phyloP scores from a whole-genome alignment of 2,797 vertebrate genomes.

The Hafferia zeledoni region DNA sequence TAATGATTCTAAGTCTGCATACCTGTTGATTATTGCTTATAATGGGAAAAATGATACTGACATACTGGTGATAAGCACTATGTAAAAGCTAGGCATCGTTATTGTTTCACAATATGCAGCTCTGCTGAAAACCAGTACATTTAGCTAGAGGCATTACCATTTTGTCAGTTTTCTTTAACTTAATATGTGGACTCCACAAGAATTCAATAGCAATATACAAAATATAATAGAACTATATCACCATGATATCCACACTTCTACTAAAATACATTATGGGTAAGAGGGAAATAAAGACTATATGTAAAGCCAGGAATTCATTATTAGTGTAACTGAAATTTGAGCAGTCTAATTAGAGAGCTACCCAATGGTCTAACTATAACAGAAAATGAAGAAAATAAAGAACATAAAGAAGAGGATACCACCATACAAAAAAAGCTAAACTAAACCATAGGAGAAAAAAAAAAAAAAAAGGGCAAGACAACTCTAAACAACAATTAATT shows the following conservation, averaged over 20 bases:
- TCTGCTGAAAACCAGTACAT: not conserved
- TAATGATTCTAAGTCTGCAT: not conserved
- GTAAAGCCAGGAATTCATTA: not conserved
- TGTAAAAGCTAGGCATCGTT: not conserved
- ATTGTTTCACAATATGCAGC: not conserved
- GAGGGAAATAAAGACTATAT: not conserved
- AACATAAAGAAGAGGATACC: not conserved
- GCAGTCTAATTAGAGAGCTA: not conserved
- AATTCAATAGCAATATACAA: not conserved
- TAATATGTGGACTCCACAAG: not conserved
- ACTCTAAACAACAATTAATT: not conserved
- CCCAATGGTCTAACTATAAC: not conserved
- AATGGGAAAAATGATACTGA: not conserved
- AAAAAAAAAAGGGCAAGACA: not conserved
- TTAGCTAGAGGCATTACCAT: not conserved
- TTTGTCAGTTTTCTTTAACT: not conserved
- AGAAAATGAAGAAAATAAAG: not conserved
- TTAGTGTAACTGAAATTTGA: not conserved
- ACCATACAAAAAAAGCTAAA: accelerated
- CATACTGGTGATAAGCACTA: not conserved
- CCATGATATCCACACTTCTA: not conserved
- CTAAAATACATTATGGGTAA: not conserved
- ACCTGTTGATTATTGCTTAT: not conserved
- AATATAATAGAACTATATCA: not conserved
- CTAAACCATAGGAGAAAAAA: accelerated